Evolutionary conservation across 2,888 invertebrate genomes (phyloP).

Genomic region (Bombylius major): DNA sequence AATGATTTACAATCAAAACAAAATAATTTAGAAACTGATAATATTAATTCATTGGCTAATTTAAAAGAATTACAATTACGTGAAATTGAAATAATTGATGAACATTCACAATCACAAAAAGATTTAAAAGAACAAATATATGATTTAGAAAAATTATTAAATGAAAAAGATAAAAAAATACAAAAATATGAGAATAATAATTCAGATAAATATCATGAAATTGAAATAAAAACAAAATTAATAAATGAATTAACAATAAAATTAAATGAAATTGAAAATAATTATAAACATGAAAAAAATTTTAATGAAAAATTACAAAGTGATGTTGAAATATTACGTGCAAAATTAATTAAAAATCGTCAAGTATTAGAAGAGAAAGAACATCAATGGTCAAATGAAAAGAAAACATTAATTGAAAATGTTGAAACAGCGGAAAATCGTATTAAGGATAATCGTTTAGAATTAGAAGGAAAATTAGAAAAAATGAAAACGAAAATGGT

Average conservation of each 20-base stretch:
- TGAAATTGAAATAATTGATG: constrained; percentile 12
- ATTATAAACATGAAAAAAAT: constrained; percentile 6
- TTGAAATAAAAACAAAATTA: not conserved
- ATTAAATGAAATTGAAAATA: constrained; percentile 1
- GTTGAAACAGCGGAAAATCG: constrained; percentile 22
- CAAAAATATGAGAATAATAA: not conserved
- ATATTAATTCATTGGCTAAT: constrained; percentile 13
- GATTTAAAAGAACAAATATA: constrained; percentile 15
- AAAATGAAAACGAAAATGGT: constrained; percentile 74
- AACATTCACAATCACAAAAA: constrained; percentile 11
- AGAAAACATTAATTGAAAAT: constrained; percentile 20
- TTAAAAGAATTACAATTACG: constrained; percentile 16
- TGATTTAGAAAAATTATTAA: constrained; percentile 13
- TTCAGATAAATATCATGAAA: not conserved
- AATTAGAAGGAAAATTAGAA: constrained; percentile 62
- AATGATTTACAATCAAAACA: constrained; percentile 14
- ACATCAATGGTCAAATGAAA: constrained; percentile 21
- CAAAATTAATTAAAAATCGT: constrained; percentile 27
- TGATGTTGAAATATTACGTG: constrained; percentile 29
- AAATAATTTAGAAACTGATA: constrained; percentile 16
- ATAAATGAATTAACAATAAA: constrained; percentile 1
- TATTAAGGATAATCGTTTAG: constrained; percentile 36
- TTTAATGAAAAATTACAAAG: constrained; percentile 18
- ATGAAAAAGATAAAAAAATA: not conserved
- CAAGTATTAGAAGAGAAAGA: constrained; percentile 16